Base-by-base conservation (phyloP, 2,797 vertebrate species). In the Argentina silus region DNA sequence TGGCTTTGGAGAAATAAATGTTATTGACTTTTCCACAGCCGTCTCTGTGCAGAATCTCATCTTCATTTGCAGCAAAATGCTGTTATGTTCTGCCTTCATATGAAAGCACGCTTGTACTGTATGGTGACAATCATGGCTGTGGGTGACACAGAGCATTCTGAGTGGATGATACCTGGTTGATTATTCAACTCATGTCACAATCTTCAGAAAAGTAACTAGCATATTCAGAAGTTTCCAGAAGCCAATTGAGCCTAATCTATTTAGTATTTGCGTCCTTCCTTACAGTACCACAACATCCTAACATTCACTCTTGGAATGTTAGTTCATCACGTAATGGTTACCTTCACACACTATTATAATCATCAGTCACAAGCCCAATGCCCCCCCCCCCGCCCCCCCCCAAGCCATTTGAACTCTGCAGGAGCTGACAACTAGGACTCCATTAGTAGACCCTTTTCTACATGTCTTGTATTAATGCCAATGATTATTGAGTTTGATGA, bases 1-100 rank as follows among this genome's bases (percentile, higher is more conserved):
- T 90, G 88, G 88, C 90, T 89, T 89, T 88, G 44, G 42, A 91
- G 85, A 89, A 91, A 91, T 88, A 69, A 63, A 78, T 67, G 85
- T 88, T 89, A 90, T 91, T 80, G 86, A 91, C 84, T 84, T 44
- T 62, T 19, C 11, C 7, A 23, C 43, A n/a, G 50, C 42, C 11
- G 50, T 36, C 57, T 70, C 53, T 10, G 68, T 17, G 11, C 62
- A 9, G 62, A 64, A 71, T 76, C 74, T 67, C 62, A 65, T 70
- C 43, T 57, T 50, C 51, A 75, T 70, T 70, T 70, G 47, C 67
- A 42, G n/a, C 57, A 19, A 60, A 74, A 69, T 51, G 45, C n/a
- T 51, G 50, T 63, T 3, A 43, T 69, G 51, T 56, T 51, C 36
- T 65, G 82, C 75, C 48, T 76, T 68, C n/a, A 85, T 82, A 77